These are phyloP conservation scores for Zaprionus tsacasi DNA, from an alignment of 1,140 invertebrate species.

Conservation along the genomic window DNA sequence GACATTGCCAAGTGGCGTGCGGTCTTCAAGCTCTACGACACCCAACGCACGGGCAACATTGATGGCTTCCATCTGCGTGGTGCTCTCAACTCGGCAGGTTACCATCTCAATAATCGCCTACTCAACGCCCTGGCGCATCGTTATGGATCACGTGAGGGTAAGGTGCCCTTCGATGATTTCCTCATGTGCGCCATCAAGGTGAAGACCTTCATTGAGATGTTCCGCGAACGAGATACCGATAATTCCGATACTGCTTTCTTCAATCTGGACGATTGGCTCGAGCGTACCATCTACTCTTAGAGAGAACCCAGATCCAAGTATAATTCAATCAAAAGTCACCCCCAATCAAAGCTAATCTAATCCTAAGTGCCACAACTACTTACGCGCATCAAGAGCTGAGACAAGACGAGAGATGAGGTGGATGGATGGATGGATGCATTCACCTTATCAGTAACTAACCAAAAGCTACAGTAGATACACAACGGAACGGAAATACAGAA, in stretches of 20 bases:
- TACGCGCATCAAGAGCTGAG: constrained; percentile 25
- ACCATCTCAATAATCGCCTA: constrained; percentile 94
- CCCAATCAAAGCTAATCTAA: constrained; percentile 58
- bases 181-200: constrained; percentile 96
- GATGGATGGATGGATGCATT: background rate
- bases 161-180: constrained; percentile 96
- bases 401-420: background rate
- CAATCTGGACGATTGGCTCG: constrained; percentile 93
- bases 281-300: constrained; percentile 91
- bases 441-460: background rate
- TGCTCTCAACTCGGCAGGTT: constrained; percentile 94
- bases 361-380: constrained; percentile 74
- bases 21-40: constrained; percentile 95
- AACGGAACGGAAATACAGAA: background rate
- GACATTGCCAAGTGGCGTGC: constrained; percentile 96
- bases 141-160: constrained; percentile 93
- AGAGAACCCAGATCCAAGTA: constrained; percentile 12
- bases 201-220: constrained; percentile 96
- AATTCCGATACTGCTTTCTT: constrained; percentile 90
- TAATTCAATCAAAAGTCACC: constrained; percentile 26
- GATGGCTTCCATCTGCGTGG: constrained; percentile 93
- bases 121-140: constrained; percentile 95
- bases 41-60: constrained; percentile 91
- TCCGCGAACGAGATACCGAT: constrained; percentile 89
- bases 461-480: background rate